Evolutionary conservation across 2,797 vertebrate species (phyloP).

Genomic region (Syngnathus rostellatus): DNA sequence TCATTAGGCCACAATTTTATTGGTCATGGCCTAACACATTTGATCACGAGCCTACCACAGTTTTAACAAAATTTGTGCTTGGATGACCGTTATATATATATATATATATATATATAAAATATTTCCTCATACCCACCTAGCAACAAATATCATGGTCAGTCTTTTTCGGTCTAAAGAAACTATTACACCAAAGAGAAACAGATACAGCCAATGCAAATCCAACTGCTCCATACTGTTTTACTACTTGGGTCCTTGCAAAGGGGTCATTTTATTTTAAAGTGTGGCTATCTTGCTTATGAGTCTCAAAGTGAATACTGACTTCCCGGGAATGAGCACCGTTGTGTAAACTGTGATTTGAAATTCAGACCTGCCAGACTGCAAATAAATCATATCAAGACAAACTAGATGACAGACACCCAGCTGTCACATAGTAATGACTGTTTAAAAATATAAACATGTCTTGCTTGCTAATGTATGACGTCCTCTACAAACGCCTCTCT

Average conservation of each 20-base stretch:
- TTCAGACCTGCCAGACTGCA: constrained; percentile 25
- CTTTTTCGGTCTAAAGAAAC: background rate
- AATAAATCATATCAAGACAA: constrained; percentile 41
- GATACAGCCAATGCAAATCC: background rate
- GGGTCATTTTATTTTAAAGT: background rate
- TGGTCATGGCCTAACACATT: background rate
- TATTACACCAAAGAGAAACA: background rate
- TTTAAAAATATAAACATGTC: background rate
- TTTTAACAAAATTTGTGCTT: background rate
- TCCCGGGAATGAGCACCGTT: background rate
- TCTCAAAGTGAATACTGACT: background rate
- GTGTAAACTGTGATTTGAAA: constrained; percentile 21
- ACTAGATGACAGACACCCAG: constrained; percentile 36
- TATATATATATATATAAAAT: background rate
- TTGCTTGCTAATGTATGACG: background rate
- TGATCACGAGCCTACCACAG: background rate
- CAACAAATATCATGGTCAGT: background rate
- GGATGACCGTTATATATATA: background rate
- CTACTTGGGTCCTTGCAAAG: background rate
- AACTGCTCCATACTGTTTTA: background rate
- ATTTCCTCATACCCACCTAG: background rate
- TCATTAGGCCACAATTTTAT: too few species aligned
- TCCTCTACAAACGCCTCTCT: background rate
- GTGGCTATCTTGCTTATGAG: background rate
- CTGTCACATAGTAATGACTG: constrained; percentile 36